Evolutionary conservation across 2,888 invertebrate species (phyloP).

Genomic region (Monopis laevigella): DNA sequence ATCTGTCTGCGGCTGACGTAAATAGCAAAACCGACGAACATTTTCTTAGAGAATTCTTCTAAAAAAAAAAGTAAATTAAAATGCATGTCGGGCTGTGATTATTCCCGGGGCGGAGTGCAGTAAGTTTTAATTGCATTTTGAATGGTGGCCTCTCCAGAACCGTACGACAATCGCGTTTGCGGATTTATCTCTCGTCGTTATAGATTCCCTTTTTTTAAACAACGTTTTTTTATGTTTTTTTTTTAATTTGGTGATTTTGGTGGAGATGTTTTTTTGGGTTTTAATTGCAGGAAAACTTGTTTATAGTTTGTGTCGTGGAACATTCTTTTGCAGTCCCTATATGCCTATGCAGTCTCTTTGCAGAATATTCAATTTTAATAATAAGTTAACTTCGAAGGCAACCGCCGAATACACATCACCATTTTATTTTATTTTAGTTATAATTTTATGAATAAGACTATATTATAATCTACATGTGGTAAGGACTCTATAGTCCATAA

Average conservation of each 20-base stretch:
- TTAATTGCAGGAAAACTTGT: too few relatives aligned
- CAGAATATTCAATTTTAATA: too few relatives aligned
- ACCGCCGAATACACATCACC: too few relatives aligned
- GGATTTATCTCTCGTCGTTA: not conserved
- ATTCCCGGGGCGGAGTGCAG: not conserved
- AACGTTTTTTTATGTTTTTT: not conserved
- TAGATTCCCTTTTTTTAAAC: not conserved
- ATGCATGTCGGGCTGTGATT: slow-evolving; percentile 2
- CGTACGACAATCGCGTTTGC: not conserved
- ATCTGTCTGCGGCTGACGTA: not conserved
- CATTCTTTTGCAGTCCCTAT: too few relatives aligned
- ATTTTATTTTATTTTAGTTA: too few relatives aligned
- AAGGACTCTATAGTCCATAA: too few relatives aligned
- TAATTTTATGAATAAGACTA: too few relatives aligned
- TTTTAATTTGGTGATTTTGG: not conserved
- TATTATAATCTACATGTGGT: too few relatives aligned
- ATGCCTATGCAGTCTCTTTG: too few relatives aligned
- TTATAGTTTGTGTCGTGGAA: too few relatives aligned
- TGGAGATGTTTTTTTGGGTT: too few relatives aligned
- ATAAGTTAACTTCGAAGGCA: too few relatives aligned
- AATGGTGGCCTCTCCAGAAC: not conserved
- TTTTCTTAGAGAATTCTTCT: not conserved
- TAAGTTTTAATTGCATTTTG: slow-evolving; percentile 9
- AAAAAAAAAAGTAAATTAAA: slow-evolving; percentile 7
- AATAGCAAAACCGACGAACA: not conserved